Base-by-base conservation (phyloP, 92 coral and sea anemone genomes). In the Porites lobata region DNA sequence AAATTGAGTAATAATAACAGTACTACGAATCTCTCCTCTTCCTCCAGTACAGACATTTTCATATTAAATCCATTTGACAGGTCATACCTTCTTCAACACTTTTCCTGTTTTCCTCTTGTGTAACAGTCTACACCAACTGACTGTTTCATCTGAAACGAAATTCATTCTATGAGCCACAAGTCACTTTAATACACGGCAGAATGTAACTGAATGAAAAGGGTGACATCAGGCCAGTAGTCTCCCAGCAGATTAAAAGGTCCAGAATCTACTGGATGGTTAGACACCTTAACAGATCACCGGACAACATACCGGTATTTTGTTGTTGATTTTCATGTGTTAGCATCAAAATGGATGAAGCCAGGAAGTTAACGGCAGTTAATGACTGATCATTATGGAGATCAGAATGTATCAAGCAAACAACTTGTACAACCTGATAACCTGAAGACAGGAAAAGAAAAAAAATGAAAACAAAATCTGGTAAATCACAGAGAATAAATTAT, bases 381-480 rank as follows among this genome's bases (percentile, higher is more conserved):
- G 72, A 54, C 19, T 95, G 89, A 7, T 87, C 87, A 43, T 93
- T 94, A 73, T 95, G 98, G 21, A 95, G 90, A 85, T 95, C 98
- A 10, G 85, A 62, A 58, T 95, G 98, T 50, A 95, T 90, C 50
- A 95, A 63, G 19, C 91, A 86, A 18, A 93, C 91, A 69, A 91
- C 82, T 71, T 95, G 98, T 19, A 73, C 93, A 53, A 93, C 96
- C 74, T 91, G 86, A 64, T 75, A 93, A 50, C 84, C 97, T 94
- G 83, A 13, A 43, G 43, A 50, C 20, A 77, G 12, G 26, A 68
- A 19, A 69, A 62, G 1, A 9, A 56, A 56, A 11, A 80, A 54
- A 51, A 3, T 29, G 24, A 54, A 47, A 14, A 17, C 15, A 68
- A 7, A 0, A 54, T 14, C 7, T 10, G 29, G 21, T 5, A 79